Evolutionary conservation across 1,140 invertebrate species (phyloP), one percentile per base, ranked within the genome.

Genomic region (Elymnias hypermnestra): DNA sequence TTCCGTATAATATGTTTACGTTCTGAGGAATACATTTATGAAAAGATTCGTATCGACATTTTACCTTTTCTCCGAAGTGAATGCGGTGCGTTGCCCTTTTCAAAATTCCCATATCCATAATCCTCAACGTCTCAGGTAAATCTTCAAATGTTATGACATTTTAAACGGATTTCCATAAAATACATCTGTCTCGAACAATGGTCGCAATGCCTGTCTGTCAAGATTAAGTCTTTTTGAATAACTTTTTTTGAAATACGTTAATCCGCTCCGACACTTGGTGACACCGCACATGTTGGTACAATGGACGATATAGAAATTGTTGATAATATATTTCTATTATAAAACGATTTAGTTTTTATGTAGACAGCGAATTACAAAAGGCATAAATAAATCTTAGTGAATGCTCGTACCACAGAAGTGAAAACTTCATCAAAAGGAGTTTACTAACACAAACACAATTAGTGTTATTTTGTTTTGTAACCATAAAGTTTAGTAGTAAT

Each of bases 91-190:
- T 29, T 29, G 26, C 26, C 26, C 9, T 29, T 29, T 29, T 29
- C 26, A 1, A 13, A 12, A 29, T 12, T 29, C 26, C 26, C 26
- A 29, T 12, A 29, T 29, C 13, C 8, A 9, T 18, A 28, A 33
- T 35, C 29, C 19, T 23, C n/a, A 17, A 10, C 26, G 10, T 22
- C 9, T 43, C 18, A 12, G 19, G 25, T 21, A 45, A 43, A 44
- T 31, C 48, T 53, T 60, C 57, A 60, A 48, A 60, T 60, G 38
- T 60, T 60, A 45, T 60, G 57, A 60, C 57, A 48, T 45, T 46
- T 53, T 49, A 31, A 61, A 53, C 21, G 53, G 49, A 53, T 57
- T 47, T 38, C 31, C 10, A 29, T 26, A 33, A 36, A 36, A 22
- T 12, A 18, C 13, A 44, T 3, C 29, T 5, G 18, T 5, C 14